Evolutionary conservation across 2,888 invertebrate species (phyloP), one percentile per base, ranked within the genome.

Genomic region (Agriopis marginaria): DNA sequence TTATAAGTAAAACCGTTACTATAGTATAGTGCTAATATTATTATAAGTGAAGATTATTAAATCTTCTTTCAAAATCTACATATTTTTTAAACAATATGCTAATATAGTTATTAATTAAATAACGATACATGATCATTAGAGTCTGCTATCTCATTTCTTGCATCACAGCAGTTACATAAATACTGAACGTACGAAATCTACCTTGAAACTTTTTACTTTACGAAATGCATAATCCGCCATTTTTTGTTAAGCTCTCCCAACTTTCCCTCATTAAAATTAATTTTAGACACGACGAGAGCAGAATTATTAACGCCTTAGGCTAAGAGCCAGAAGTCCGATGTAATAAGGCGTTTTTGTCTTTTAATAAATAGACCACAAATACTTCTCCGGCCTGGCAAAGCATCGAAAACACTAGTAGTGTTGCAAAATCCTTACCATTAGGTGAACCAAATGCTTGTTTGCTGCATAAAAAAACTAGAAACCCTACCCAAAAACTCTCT

Each of bases 251-350:
- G 71, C 75, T 45, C 39, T 58, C 42, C 68, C 59, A 79, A 75
- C 75, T 77, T 76, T 76, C 56, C 68, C 77, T 78, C 78, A 77
- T 79, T 77, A 77, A 77, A 78, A 76, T 77, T 78, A 78, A 78
- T 78, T 77, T 78, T 71, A 70, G 72, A 73, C 68, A 70, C 67
- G 72, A 68, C 71, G 74, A 66, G 70, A 70, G 62, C 69, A 49
- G 68, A 62, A 55, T 72, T 68, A 67, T 70, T 67, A 70, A 58
- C 60, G 59, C 45, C 39, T 7, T 68, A 70, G 67, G 7, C 49
- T 42, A 62, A 56, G 61, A 69, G 62, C 12, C n/a, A 14, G 45
- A 8, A n/a, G 45, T 56, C 1, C 1, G 42, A 12, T 42, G 23
- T 49, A 10, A 58, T 63, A 55, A 47, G 39, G 8, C 14, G 40